Base-by-base conservation (phyloP, 2,797 vertebrate species). In the Microctenopoma steveboyesi region DNA sequence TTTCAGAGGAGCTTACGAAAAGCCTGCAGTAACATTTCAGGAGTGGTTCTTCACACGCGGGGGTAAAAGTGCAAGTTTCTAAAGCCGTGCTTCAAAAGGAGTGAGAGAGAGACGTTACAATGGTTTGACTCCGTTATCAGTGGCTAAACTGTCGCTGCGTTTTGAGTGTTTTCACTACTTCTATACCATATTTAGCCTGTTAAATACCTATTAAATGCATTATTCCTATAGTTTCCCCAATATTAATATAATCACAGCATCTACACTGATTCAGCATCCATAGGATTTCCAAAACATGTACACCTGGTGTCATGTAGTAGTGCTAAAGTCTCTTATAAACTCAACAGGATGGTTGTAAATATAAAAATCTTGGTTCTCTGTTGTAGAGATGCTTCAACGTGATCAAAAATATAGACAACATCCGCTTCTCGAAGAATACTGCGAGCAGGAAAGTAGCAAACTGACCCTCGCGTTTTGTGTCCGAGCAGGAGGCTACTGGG, bases 41-140 rank as follows among this genome's bases (percentile, higher is more conserved):
- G 70, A 83, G 69, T 84, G 79, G 8, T 79, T 40, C 59, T 33
- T 10, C 60, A 81, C 74, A 16, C 69, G 71, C 70, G 70, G 15
- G 22, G 16, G 16, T 35, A 78, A 86, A 87, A 88, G 89, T 89
- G 87, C 87, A 83, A 78, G 45, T 79, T 79, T 84, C 74, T 30
- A 72, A 82, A 84, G 35, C 54, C 39, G 8, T 54, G 60, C 62
- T 56, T 78, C 59, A 33, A 78, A 70, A 70, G 4, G 12, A 70
- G 48, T 42, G 39, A 57, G 61, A 43, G 1, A n/a, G 1, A 42
- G 51, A 56, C 6, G 51, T 7, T n/a, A 54, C 14, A 48, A 33
- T 10, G 37, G 37, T 2, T 49, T 7, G 39, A 67, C 13, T 53
- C 51, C 25, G 30, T 43, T 22, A 27, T 50, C 28, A 50, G 16